Base-by-base conservation (phyloP, 2,888 invertebrate species). In the Coelogynopora nodosa region DNA sequence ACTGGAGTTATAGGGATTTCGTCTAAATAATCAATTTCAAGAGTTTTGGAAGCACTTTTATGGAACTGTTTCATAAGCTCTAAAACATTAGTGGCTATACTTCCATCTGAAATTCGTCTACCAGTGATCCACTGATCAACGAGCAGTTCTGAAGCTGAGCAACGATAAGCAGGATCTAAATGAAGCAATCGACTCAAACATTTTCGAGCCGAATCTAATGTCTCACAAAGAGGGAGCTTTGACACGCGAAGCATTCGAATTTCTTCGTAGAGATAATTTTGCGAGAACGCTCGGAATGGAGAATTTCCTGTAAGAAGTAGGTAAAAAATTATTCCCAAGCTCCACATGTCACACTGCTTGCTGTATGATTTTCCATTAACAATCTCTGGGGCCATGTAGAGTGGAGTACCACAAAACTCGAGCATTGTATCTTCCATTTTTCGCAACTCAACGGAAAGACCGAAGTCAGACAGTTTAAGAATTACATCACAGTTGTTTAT, bases 371-470 rank as follows among this genome's bases (percentile, higher is more conserved):
- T 92, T 87, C 91, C 91, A 80, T 92, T 91, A 67, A 94, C 90
- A 88, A 94, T 93, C 91, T 94, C 94, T 29, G 94, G 94, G n/a
- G 94, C 94, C 93, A 94, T 93, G 89, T 94, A 94, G 74, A 92
- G 90, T 0, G 93, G 91, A 0, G 94, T 94, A 23, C 94, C 94
- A 90, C 93, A 93, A 89, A 92, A 93, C 87, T 93, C 93, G 88
- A 92, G 92, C 90, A 94, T 90, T 93, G 93, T 93, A 88, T 93
- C 84, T n/a, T 29, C 27, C 0, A 13, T 13, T 0, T 67, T 85
- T 0, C 30, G n/a, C 86, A 87, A 31, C n/a, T 87, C 92, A 67
- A 93, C 92, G 88, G 93, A 93, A 88, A 94, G 90, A 26, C 94
- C 94, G 90, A 94, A 94, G 90, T 94, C 94, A 67, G 93, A 93